Evolutionary conservation across 2,113 vertebrate species (phyloP), one percentile per base, ranked within the genome.

Genomic region (Scopus umbretta): DNA sequence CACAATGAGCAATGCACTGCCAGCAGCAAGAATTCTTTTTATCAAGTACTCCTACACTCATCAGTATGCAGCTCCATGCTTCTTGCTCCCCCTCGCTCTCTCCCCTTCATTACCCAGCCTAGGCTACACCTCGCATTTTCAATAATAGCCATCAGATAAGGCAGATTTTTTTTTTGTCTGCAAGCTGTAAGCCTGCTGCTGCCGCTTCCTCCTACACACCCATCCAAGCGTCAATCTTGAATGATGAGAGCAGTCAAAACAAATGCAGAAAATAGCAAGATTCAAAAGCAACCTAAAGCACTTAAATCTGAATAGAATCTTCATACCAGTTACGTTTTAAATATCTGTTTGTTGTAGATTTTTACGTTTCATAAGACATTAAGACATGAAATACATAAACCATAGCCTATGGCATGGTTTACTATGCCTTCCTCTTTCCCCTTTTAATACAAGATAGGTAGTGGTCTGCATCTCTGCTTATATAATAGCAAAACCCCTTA

Each of bases 21-120:
- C 98, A 98, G 97, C 98, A 98, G 98, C 98, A 98, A 98, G 98
- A 98, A 98, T 99, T 99, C 99, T 99, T 98, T 99, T 99, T 99
- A 99, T 99, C 98, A 99, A 99, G 98, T 99, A 99, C 99, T 99
- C 99, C 99, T 99, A 99, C 99, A 99, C 99, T 99, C 99, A 99
- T 99, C 99, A 99, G 99, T 99, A 99, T 99, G 99, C 99, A 98
- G 98, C 98, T 98, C 98, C 98, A 98, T 98, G 98, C 98, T 98
- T 97, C 98, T 97, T 95, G 98, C 98, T 98, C 98, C 95, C 98
- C 97, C 97, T 98, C 98, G 98, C 98, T 98, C 93, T 93, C 98
- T 98, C 98, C 98, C 98, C 98, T 98, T 98, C 98, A 98, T 98
- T 98, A 98, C 98, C 97, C 98, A 98, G 97, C 98, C 98, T 98